Base-by-base conservation (phyloP, 2,113 vertebrate genomes). In the Chaetodon auriga region DNA sequence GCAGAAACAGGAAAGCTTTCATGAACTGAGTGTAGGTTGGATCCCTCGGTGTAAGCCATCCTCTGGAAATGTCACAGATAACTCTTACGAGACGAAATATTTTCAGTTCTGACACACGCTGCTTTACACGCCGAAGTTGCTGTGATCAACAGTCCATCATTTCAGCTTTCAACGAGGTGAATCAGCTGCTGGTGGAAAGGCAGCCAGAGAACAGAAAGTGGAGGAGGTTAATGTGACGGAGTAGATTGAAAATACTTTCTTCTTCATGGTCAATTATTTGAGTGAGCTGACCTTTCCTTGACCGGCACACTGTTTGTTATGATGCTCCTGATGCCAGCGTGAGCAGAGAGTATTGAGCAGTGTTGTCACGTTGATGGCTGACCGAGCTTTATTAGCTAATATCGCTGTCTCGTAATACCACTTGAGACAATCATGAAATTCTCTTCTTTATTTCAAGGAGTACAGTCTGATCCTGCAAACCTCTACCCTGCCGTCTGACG, bases 201-300 rank as follows among this genome's bases (percentile, higher is more conserved):
- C 7, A 71, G 25, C 49, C 10, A 30, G n/a, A n/a, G n/a, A 46
- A 23, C 21, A 51, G 43, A 48, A 36, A 45, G n/a, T 35, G 3
- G 38, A 72, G 43, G 48, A 57, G 51, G 45, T 66, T 19, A 71
- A 25, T 72, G 61, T 53, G 36, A 68, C 1, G 10, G 16, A 65
- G 13, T 30, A 60, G 41, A 54, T 35, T 58, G 41, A 68, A 83
- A 73, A 36, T 70, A 41, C 35, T 69, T 58, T 69, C 41, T 75
- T 58, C 48, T 68, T 54, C 1, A 43, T 6, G 51, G 8, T 80
- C 57, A 64, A 7, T 87, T 83, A 81, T 30, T 68, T 51, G 35
- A 14, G 30, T 21, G 69, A 75, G 69, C 70, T 80, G 85, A 87
- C 78, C 84, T 89, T 78, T 85, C 46, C 55, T 63, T 61, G 13